These are phyloP conservation scores for Brachymystax lenok DNA, from an alignment of 2,797 vertebrate genomes.

Conservation along the genomic window DNA sequence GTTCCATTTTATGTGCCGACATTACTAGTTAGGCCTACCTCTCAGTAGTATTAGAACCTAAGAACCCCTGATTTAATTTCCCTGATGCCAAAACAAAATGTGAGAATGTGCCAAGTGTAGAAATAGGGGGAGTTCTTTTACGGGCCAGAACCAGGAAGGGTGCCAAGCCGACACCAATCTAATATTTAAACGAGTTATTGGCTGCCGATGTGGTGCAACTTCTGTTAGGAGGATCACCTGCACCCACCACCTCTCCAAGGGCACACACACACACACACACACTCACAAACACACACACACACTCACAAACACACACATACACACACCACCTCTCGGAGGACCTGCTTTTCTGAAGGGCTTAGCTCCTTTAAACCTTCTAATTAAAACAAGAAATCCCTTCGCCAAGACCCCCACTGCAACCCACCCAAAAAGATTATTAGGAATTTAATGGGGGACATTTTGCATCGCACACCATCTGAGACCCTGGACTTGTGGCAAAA, in stretches of 20 bases:
- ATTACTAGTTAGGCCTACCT: neutral
- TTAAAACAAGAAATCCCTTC: slow-evolving; percentile 90
- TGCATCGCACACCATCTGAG: slow-evolving; percentile 91
- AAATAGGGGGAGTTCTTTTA: slow-evolving; percentile 41
- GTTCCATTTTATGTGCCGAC: neutral
- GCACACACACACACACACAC: neutral
- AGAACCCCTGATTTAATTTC: slow-evolving; percentile 23
- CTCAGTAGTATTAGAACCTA: slow-evolving; percentile 14
- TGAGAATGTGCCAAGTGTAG: slow-evolving; percentile 47
- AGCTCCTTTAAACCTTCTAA: slow-evolving; percentile 95
- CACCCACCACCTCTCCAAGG: slow-evolving; percentile 64
- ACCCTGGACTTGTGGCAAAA: slow-evolving; percentile 79
- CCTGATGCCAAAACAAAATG: slow-evolving; percentile 35
- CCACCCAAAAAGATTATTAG: slow-evolving; percentile 89
- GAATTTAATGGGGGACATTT: slow-evolving; percentile 92
- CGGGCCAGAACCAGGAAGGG: slow-evolving; percentile 71
- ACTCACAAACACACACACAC: neutral
- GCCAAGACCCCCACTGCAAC: slow-evolving; percentile 57
- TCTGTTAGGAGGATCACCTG: slow-evolving; percentile 86
- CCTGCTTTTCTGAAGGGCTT: slow-evolving; percentile 88
- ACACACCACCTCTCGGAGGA: slow-evolving; percentile 77
- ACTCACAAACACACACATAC: neutral
- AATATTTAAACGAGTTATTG: slow-evolving; percentile 86
- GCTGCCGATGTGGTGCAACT: slow-evolving; percentile 77
- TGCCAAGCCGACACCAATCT: slow-evolving; percentile 83